Percentiles rank a stretch among this genome's conserved stretches.
Conservation (phyloP, 1,140 invertebrate genomes). For the Fragariocoptes setiger region DNA sequence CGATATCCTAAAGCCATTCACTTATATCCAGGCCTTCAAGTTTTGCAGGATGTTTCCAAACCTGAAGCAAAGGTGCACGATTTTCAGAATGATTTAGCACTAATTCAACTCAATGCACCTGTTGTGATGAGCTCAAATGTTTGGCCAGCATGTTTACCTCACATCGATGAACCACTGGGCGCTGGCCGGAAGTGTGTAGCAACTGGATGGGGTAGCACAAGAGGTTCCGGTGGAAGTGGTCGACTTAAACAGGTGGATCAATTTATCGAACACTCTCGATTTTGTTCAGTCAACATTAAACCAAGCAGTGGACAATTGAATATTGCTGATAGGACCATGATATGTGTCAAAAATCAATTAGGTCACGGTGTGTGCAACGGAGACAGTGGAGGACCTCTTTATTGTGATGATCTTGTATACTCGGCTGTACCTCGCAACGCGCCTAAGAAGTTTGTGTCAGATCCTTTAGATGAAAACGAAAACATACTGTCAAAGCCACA, state of each 20-base stretch:
- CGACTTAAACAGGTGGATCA: neutral
- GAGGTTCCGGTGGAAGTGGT: slow-evolving; percentile 1
- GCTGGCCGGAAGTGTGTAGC: slow-evolving; percentile 1
- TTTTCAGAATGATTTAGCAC: slow-evolving; percentile 8
- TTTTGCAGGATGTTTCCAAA: too few species aligned
- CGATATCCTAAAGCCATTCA: neutral
- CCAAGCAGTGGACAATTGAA: too few species aligned
- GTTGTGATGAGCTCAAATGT: slow-evolving; percentile 7
- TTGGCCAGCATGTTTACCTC: slow-evolving; percentile 9
- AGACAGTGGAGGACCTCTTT: neutral
- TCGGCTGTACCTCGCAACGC: too few species aligned
- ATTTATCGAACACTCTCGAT: neutral
- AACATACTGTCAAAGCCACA: too few species aligned
- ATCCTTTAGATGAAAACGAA: too few species aligned
- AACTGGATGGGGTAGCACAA: slow-evolving; percentile 7
- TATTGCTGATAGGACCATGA: neutral
- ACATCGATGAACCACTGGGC: neutral
- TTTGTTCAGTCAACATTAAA: too few species aligned
- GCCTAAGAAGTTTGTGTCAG: too few species aligned
- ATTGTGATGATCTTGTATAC: too few species aligned
- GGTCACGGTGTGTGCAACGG: neutral
- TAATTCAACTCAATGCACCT: slow-evolving; percentile 8
- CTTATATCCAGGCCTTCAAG: neutral
- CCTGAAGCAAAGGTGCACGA: neutral
- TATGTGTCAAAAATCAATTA: neutral